phyloP scores from a whole-genome alignment of 2,797 vertebrate species.

The Otolemur crassicaudatus region DNA sequence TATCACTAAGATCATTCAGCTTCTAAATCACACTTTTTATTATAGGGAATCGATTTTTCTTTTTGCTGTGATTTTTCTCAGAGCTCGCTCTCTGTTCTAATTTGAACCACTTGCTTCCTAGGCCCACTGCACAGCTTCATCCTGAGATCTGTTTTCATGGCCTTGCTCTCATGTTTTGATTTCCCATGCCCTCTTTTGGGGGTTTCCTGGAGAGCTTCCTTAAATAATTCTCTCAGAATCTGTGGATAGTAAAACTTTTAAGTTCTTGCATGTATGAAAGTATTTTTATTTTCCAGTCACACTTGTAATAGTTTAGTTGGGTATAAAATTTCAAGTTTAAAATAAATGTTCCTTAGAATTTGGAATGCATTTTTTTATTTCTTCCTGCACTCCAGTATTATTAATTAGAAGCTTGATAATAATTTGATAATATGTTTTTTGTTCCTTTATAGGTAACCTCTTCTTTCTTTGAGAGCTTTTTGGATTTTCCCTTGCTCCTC shows the following conservation, averaged over 20 bases:
- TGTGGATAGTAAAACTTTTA: background rate
- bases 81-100: background rate
- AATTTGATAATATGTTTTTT: background rate
- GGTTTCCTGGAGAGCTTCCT: background rate
- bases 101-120: background rate
- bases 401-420: background rate
- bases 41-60: background rate
- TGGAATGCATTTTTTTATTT: background rate
- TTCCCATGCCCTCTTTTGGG: background rate
- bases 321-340: conserved; percentile 14
- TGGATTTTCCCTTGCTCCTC: background rate
- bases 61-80: background rate
- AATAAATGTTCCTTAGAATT: background rate
- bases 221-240: background rate
- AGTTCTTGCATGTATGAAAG: background rate
- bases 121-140: background rate
- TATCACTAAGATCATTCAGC: background rate
- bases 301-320: conserved; percentile 2
- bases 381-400: background rate
- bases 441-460: background rate
- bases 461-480: background rate
- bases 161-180: background rate
- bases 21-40: background rate
- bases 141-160: background rate
- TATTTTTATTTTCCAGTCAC: background rate